Evolutionary conservation across 2,888 invertebrate genomes (phyloP), one percentile per base, ranked within the genome.

Genomic region (Torymus auratus): DNA sequence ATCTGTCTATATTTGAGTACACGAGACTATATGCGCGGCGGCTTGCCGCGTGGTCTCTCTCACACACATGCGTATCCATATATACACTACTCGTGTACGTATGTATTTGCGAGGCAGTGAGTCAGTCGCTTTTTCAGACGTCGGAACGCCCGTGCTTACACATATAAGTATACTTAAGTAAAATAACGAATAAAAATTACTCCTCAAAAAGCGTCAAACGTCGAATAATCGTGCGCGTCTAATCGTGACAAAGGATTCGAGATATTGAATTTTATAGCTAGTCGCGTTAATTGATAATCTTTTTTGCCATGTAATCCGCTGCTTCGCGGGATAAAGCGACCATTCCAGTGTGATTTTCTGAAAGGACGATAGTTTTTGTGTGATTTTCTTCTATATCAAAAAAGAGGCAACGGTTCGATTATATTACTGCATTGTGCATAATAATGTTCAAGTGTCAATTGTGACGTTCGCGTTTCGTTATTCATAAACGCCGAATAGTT

Each of bases 121-220:
- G 62, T 69, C 74, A 79, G 79, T 79, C 14, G 62, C 28, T 69
- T 79, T 74, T 79, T 70, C 64, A 69, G 69, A 70, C 69, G 56
- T 56, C 69, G 64, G 62, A 61, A 17, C 61, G 70, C 52, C 17
- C 53, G 61, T 15, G 28, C 41, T n/a, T n/a, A 50, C 20, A 58
- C n/a, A 20, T 7, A 2, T n/a, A n/a, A n/a, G n/a, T 28, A 28
- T 5, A 28, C 3, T 7, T 69, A 17, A 56, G 52, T 12, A 41
- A 58, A 64, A 78, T 55, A 7, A 64, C 17, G 50, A n/a, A 64
- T 17, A 74, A 79, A 79, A 74, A 62, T 11, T 1, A 15, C 60
- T 53, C 64, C 58, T 64, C 50, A 65, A 52, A 20, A 23, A 2
- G 11, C 28, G 52, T 2, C 28, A 17, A 64, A 69, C 14, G 11